Conservation (phyloP, 2,888 invertebrate genomes). For the Epirrhoe tristata region DNA sequence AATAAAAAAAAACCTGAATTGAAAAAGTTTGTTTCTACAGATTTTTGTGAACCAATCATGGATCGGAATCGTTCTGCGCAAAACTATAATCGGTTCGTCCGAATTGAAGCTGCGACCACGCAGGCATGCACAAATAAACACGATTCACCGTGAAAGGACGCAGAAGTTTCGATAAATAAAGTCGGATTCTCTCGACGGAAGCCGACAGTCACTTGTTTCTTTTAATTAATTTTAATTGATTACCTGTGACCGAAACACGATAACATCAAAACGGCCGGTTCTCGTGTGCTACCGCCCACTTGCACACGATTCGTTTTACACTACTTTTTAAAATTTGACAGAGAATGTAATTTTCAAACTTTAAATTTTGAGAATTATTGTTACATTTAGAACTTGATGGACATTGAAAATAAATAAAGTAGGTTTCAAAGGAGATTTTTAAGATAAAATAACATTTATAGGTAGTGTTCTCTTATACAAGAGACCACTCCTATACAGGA, state of each 20-base stretch:
- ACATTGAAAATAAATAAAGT: background rate
- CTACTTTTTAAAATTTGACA: conserved; percentile 3
- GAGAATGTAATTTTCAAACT: conserved; percentile 3
- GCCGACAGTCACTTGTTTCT: conserved; percentile 25
- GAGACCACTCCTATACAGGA: no score
- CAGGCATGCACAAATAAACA: conserved; percentile 29
- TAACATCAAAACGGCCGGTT: conserved; percentile 22
- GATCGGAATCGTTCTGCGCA: conserved; percentile 9
- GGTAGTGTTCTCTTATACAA: background rate
- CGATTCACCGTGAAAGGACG: conserved; percentile 26
- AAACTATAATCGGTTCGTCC: conserved; percentile 24
- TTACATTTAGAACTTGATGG: no score
- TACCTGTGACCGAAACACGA: conserved; percentile 41
- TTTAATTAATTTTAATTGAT: conserved; percentile 57
- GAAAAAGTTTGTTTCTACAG: conserved; percentile 1
- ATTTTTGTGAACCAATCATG: background rate
- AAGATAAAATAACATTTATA: no score
- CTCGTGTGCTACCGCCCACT: conserved; percentile 30
- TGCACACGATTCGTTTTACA: conserved; percentile 19
- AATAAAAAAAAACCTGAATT: background rate
- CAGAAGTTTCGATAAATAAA: conserved; percentile 31
- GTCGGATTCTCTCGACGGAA: conserved; percentile 25
- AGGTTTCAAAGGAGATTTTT: no score
- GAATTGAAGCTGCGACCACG: conserved; percentile 16
- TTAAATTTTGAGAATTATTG: conserved; percentile 10